Base-by-base conservation (phyloP, 1,140 invertebrate genomes). In the Rhynchophorus ferrugineus region DNA sequence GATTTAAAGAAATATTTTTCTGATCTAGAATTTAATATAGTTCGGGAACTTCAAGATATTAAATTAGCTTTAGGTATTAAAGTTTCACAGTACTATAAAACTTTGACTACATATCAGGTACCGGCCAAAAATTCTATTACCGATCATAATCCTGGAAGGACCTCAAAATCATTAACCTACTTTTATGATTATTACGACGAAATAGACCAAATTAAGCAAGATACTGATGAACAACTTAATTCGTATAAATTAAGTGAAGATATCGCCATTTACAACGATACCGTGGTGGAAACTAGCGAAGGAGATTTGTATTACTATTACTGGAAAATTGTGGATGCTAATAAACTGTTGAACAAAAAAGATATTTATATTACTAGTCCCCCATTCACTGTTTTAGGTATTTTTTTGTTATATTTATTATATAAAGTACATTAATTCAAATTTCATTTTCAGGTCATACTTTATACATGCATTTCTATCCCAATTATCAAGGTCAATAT, bases 291-390 rank as follows among this genome's bases (percentile, higher is more conserved):
- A 18, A 53, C 44, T 17, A 57, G 55, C 38, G 39, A 56, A 8
- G 60, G 57, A 20, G 54, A 55, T 20, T 38, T 57, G 13, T 64
- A 54, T 44, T 54, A 54, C 38, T 62, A 64, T 49, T 64, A 59
- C 41, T 64, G 62, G 62, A 45, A 54, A 43, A 56, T 64, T 7
- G 7, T 24, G 2, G 41, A 60, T 8, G 48, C 59, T 18, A 41
- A 17, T 8, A 41, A 58, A 16, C n/a, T 61, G 35, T 50, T 60
- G 24, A 20, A 14, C 5, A 60, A 56, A 49, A 53, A 14, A 21
- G 44, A 56, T 14, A 47, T 55, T 33, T 56, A 61, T 38, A 46
- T 58, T 6, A 53, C 54, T 8, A 63, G 61, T 46, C 35, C 54
- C 3, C 22, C 42, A 7, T 63, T 63, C 51, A 51, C 49, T 36